Evolutionary conservation across 2,797 vertebrate species (phyloP).

Genomic region (Jordanella pulchra): DNA sequence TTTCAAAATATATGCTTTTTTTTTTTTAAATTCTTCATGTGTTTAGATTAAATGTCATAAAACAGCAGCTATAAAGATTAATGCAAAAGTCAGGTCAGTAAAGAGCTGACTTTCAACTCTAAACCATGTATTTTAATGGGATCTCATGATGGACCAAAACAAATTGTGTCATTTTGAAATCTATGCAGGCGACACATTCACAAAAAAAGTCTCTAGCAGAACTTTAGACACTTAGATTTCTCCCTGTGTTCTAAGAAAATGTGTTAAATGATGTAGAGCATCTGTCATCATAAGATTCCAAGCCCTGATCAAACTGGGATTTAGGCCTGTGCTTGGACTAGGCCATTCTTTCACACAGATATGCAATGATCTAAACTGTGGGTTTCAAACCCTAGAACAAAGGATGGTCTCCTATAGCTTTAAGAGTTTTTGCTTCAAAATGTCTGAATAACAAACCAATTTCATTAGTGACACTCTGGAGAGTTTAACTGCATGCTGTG

Average conservation of each 20-base stretch:
- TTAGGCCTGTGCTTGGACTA: background rate
- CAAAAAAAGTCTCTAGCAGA: background rate
- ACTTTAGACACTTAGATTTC: background rate
- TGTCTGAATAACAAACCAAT: background rate
- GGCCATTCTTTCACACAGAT: background rate
- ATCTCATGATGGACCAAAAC: no score
- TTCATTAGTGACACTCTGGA: background rate
- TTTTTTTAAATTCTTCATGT: background rate
- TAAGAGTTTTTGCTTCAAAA: background rate
- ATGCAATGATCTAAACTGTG: background rate
- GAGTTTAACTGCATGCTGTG: background rate
- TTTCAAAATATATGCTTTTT: background rate
- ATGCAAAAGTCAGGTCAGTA: no score
- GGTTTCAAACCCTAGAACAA: background rate
- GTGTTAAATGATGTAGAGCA: no score
- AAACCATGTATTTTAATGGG: no score
- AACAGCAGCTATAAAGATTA: background rate
- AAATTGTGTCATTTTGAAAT: no score
- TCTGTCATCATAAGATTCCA: no score
- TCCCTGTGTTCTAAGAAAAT: background rate
- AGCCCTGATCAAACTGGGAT: background rate
- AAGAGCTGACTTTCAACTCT: no score
- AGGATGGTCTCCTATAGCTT: background rate
- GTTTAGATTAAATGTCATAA: background rate
- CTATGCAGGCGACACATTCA: no score